A percentile compares a stretch with the other conserved stretches of the same genome.
These are phyloP conservation scores for Dipodomys spectabilis DNA, from an alignment of 2,113 vertebrate species.

Conservation along the genomic window DNA sequence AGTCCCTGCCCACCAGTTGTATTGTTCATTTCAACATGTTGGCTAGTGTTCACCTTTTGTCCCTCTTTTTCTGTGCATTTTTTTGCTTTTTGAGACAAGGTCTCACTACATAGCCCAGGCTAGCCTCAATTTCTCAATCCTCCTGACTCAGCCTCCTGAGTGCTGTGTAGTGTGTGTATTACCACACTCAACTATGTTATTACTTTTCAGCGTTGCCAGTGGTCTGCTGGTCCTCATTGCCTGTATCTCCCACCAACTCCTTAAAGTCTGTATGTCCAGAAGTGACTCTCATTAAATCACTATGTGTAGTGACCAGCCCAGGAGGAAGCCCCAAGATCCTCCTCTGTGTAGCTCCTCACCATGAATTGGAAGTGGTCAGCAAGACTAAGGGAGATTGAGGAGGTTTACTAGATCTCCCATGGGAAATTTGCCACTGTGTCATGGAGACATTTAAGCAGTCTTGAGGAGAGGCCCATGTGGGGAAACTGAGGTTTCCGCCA, in stretches of 20 bases:
- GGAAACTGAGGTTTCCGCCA: not conserved
- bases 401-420: not conserved
- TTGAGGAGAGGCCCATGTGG: no score
- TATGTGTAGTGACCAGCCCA: not conserved
- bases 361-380: not conserved
- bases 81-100: no score
- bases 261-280: not conserved
- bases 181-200: not conserved
- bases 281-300: not conserved
- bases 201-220: not conserved
- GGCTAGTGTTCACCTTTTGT: no score
- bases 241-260: not conserved
- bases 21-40: no score
- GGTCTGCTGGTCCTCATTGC: not conserved
- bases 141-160: no score
- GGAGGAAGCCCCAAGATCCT: not conserved
- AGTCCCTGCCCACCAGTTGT: no score
- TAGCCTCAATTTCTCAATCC: no score
- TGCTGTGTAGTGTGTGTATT: no score
- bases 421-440: not conserved
- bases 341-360: accelerated
- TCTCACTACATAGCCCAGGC: no score
- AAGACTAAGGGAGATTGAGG: not conserved
- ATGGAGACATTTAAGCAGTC: not conserved
- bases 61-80: no score